Evolutionary conservation across 2,797 vertebrate species (phyloP), one percentile per base, ranked within the genome.

Genomic region (Eremophila alpestris): DNA sequence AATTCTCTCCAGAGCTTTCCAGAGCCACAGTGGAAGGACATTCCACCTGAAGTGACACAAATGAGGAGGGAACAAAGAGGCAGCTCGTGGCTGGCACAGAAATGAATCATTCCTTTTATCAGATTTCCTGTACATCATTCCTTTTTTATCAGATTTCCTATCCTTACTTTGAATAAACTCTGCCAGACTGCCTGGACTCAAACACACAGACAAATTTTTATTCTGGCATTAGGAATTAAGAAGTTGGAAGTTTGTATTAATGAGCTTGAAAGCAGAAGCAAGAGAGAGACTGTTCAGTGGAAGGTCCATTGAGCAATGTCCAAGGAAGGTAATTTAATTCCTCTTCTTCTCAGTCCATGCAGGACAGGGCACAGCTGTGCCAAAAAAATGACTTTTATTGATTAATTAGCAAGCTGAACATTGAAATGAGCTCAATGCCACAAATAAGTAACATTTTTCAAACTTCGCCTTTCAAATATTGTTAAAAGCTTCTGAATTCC

Each of bases 241-340:
- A 29, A 74, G 63, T 8, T 75, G 65, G 64, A 74, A 49, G 84
- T 71, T 70, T 49, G 46, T 27, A 43, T 77, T 64, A 68, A 92
- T 68, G 63, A 80, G 49, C 54, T 93, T 91, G 90, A 92, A 87
- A 91, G 76, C 64, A 60, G 54, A 69, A 93, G 56, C 19, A 46
- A 67, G 36, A 63, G 48, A 60, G 11, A 34, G 29, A 49, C 16
- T 52, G 7, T 15, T 45, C 78, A 63, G 59, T 32, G 26, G 32
- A 82, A 92, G 21, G 16, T 60, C 48, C 74, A 38, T 5, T 60
- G 75, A 89, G 49, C 38, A 17, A 41, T 6, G 19, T 40, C 83
- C 82, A 77, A 70, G 49, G 41, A 83, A 85, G 67, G 74, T 46
- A 91, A 92, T 34, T 63, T 26, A 67, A 46, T 88, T 82, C n/a